phyloP scores from a whole-genome alignment of 2,113 vertebrate genomes.

The Uria aalge region DNA sequence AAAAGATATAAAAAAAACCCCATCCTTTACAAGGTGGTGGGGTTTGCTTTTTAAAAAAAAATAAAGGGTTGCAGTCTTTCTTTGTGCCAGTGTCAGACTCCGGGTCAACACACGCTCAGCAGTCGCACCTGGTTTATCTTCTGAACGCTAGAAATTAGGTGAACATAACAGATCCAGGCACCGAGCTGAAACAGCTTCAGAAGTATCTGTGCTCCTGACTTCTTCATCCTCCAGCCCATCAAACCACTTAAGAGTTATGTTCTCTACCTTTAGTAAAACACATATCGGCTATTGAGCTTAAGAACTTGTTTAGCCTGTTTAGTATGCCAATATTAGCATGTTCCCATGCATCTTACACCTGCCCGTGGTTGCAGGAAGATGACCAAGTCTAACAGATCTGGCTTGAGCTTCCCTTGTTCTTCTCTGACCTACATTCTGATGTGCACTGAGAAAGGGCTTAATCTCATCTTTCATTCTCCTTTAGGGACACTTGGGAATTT shows the following conservation, averaged over 20 bases:
- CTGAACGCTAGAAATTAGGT: not conserved
- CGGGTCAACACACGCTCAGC: not conserved
- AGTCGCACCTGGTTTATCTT: not conserved
- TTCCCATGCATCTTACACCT: not conserved
- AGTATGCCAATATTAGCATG: not conserved
- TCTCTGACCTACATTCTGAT: not conserved
- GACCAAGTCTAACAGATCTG: not conserved
- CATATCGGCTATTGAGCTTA: not conserved
- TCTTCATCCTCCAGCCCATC: not conserved
- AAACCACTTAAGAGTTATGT: not conserved
- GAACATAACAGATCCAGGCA: rapidly evolving
- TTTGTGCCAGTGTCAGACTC: not conserved
- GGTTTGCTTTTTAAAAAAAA: not conserved
- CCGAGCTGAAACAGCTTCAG: not conserved
- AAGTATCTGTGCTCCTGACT: not conserved
- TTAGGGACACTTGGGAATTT: not conserved
- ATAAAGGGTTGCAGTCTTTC: not conserved
- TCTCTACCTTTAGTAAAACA: not conserved
- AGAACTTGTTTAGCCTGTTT: slow-evolving; percentile 2
- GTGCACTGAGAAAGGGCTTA: not conserved
- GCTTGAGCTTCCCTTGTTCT: not conserved
- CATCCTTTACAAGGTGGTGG: not conserved
- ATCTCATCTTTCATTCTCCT: not conserved
- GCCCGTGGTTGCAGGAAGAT: not conserved
- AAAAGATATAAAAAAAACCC: not conserved